phyloP scores from a whole-genome alignment of 2,888 invertebrate genomes.

The Sinelater perroti region DNA sequence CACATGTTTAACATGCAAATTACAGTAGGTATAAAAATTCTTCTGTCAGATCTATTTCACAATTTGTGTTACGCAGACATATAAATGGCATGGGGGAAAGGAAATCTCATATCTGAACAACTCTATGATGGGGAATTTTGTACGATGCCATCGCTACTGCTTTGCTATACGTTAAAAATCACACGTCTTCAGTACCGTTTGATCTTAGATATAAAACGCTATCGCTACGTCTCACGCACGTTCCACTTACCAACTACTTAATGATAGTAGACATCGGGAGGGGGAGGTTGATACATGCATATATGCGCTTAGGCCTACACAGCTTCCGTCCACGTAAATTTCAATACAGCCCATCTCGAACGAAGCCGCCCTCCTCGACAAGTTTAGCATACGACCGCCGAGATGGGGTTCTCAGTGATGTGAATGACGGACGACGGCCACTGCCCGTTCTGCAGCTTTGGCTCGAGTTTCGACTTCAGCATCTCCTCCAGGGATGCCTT shows the following conservation, averaged over 20 bases:
- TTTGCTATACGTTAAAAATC: conserved; percentile 14
- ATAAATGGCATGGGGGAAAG: conserved; percentile 2
- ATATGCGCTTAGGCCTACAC: conserved; percentile 13
- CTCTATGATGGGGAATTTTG: not conserved
- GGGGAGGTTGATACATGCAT: conserved; percentile 4
- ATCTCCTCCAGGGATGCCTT: conserved; percentile 68
- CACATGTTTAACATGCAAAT: conserved; percentile 18
- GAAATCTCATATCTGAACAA: not conserved
- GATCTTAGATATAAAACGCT: conserved; percentile 17
- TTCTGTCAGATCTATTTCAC: conserved; percentile 14
- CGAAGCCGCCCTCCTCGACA: conserved; percentile 20
- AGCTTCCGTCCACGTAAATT: conserved; percentile 42
- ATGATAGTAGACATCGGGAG: conserved; percentile 12
- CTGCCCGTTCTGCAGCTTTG: conserved; percentile 59
- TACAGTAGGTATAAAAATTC: conserved; percentile 2
- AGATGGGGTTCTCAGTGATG: conserved; percentile 83
- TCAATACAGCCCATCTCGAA: conserved; percentile 49
- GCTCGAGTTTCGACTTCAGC: conserved; percentile 58
- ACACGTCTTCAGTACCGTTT: conserved; percentile 3
- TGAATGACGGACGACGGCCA: conserved; percentile 72
- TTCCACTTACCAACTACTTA: conserved; percentile 24
- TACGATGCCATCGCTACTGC: conserved; percentile 5
- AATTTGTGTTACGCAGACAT: conserved; percentile 5
- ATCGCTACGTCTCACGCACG: conserved; percentile 5
- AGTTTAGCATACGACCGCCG: conserved; percentile 76